phyloP scores from a whole-genome alignment of 1,140 invertebrate genomes.

The Drosophila dunni region DNA sequence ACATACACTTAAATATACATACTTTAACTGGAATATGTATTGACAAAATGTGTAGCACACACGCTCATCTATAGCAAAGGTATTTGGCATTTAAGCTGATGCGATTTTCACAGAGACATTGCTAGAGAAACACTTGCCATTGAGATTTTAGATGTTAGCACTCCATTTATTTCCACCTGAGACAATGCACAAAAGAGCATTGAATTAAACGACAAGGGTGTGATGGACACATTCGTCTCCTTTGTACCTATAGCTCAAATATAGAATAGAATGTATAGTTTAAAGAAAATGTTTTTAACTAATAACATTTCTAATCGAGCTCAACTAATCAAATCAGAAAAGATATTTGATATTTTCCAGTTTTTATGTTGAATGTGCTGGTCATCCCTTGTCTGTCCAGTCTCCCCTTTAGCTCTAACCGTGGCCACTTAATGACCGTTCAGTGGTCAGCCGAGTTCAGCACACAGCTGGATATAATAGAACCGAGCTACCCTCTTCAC shows the following conservation, averaged over 20 bases:
- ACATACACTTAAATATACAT: slow-evolving; percentile 12
- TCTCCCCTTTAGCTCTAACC: slow-evolving; percentile 33
- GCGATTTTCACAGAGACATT: slow-evolving; percentile 48
- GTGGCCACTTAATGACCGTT: slow-evolving; percentile 79
- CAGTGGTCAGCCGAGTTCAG: slow-evolving; percentile 61
- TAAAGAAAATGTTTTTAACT: too few relatives aligned
- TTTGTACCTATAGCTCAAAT: too few relatives aligned
- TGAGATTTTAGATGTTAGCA: slow-evolving; percentile 2
- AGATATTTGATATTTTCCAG: background rate
- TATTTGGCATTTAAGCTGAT: slow-evolving; percentile 56
- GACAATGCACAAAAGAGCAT: background rate
- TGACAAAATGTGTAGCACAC: slow-evolving; percentile 44
- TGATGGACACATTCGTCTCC: too few relatives aligned
- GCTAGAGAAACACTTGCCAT: background rate
- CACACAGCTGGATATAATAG: slow-evolving; percentile 17
- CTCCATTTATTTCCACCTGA: slow-evolving; percentile 6
- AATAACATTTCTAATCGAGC: background rate
- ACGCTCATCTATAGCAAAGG: slow-evolving; percentile 14
- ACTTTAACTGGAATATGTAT: background rate
- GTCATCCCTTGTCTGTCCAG: slow-evolving; percentile 9
- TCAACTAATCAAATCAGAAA: slow-evolving; percentile 12
- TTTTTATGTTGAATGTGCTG: slow-evolving; percentile 6
- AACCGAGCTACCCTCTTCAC: background rate
- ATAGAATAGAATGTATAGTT: too few relatives aligned
- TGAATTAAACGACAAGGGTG: background rate